Evolutionary conservation across 2,797 vertebrate genomes (phyloP).

Genomic region (Intellagama lesueurii): DNA sequence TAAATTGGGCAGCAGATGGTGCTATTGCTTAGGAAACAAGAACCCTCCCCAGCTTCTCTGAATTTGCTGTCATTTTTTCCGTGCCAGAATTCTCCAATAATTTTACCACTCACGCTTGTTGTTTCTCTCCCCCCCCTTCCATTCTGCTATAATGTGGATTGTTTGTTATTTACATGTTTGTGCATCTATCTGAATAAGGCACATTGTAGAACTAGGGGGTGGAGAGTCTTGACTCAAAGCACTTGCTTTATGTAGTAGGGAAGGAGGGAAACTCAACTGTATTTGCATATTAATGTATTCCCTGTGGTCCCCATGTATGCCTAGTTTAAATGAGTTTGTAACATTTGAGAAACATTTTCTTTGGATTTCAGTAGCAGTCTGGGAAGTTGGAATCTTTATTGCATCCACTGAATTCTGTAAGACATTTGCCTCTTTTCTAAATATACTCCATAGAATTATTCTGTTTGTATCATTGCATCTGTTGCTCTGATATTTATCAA

Average conservation of each 20-base stretch:
- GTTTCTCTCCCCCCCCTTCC: neutral
- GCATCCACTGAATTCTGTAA: neutral
- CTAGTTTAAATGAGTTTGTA: constrained; percentile 59
- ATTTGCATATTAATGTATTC: constrained; percentile 62
- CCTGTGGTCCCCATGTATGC: constrained; percentile 40
- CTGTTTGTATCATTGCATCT: constrained; percentile 7
- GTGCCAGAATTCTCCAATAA: constrained; percentile 57
- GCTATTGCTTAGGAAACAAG: constrained; percentile 66
- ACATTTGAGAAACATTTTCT: constrained; percentile 47
- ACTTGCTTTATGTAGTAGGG: constrained; percentile 25
- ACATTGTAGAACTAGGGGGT: neutral
- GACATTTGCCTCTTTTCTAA: constrained; percentile 53
- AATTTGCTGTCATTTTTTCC: constrained; percentile 24
- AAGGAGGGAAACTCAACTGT: neutral
- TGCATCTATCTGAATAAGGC: constrained; percentile 34
- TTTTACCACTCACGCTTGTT: constrained; percentile 53
- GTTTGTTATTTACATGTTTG: neutral
- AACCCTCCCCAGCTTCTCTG: neutral
- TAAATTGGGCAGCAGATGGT: constrained; percentile 71
- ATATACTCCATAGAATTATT: constrained; percentile 27
- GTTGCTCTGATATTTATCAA: constrained; percentile 35
- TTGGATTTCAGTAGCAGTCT: constrained; percentile 46
- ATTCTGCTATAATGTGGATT: neutral
- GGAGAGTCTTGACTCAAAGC: neutral
- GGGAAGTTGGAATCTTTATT: constrained; percentile 58